A percentile compares a stretch with the other conserved stretches of the same genome.
phyloP scores from a whole-genome alignment of 2,888 invertebrate genomes.

The Troglohyphantes excavatus region DNA sequence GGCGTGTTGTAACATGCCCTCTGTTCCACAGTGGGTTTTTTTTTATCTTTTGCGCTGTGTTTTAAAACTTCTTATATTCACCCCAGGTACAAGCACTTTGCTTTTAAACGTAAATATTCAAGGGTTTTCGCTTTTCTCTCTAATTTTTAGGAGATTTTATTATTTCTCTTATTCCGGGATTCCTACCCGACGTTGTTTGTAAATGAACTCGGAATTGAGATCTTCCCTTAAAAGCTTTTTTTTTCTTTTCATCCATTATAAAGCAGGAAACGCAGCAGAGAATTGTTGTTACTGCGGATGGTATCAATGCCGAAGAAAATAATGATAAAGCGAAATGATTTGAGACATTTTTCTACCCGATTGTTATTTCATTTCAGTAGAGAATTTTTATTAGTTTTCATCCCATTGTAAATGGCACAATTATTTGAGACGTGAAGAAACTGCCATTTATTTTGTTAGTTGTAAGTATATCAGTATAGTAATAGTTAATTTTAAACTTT shows the following conservation, averaged over 20 bases:
- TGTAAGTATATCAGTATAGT: too few relatives aligned
- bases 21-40: constrained; percentile 28
- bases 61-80: constrained; percentile 10
- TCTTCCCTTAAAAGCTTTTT: constrained; percentile 7
- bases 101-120: constrained; percentile 50
- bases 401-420: too few relatives aligned
- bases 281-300: too few relatives aligned
- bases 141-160: constrained; percentile 4
- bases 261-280: not conserved
- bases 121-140: constrained; percentile 3
- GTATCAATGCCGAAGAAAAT: too few relatives aligned
- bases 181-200: not conserved
- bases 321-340: too few relatives aligned
- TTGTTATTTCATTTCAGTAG: too few relatives aligned
- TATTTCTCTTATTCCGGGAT: not conserved
- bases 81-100: constrained; percentile 28
- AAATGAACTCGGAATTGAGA: constrained; percentile 34
- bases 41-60: not conserved
- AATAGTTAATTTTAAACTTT: too few relatives aligned
- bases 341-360: too few relatives aligned
- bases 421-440: too few relatives aligned
- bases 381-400: too few relatives aligned
- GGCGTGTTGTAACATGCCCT: constrained; percentile 55
- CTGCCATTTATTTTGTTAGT: too few relatives aligned
- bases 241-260: constrained; percentile 13